Evolutionary conservation across 2,797 vertebrate species (phyloP), one percentile per base, ranked within the genome.

Genomic region (Macropus fuliginosus): DNA sequence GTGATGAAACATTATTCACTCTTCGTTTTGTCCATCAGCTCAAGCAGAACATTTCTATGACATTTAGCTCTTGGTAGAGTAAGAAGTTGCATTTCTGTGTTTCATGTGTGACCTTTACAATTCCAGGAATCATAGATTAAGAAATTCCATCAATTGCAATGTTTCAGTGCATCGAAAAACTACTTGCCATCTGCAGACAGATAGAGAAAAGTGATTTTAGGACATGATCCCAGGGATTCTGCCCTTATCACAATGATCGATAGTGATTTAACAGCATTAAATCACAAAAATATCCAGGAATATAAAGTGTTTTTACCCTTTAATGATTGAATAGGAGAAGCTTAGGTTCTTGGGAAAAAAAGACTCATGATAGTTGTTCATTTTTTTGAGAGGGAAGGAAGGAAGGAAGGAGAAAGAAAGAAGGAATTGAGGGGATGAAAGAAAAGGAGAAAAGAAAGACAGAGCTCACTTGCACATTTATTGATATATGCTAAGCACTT

Each of bases 81-180:
- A 94, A 97, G 74, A 96, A 96, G 90, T 55, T 57, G 55, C 10
- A 27, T 55, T 81, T 94, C 89, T 97, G 93, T 91, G 54, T 95
- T 98, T 95, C 91, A 57, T 95, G 56, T 14, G 24, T 74, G 92
- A 94, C 92, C 94, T 97, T 93, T 96, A 90, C 90, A 81, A 90
- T 98, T 96, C 94, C 57, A 96, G 95, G 93, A 91, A 62, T 46
- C 93, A 91, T 93, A 29, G 95, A 55, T 95, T 97, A 97, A 92
- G 90, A 97, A 96, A 95, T 96, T 92, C 96, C 93, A 96, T 59
- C n/a, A 93, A 96, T 90, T 29, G 9, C 40, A 96, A 9, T 89
- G 5, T 50, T 50, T 9, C 56, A 55, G 8, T 62, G 1, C 81
- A 56, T 74, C 90, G 34, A 56, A 93, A 96, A 54, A 52, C 52